Evolutionary conservation across 2,888 invertebrate species (phyloP).

Genomic region (Craniophora ligustri): DNA sequence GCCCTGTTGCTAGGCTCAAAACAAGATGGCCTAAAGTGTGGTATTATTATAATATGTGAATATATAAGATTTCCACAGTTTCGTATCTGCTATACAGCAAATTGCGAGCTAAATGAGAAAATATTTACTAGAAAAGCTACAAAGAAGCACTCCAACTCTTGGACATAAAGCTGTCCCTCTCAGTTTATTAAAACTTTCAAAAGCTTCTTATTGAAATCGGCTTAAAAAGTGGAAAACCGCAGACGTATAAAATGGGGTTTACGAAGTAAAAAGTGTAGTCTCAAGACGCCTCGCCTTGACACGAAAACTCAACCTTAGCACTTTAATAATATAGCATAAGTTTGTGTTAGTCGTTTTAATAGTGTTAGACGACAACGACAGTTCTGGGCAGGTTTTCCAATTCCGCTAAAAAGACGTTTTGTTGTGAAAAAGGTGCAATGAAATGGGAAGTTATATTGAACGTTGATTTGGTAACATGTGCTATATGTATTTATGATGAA

Average conservation of each 20-base stretch:
- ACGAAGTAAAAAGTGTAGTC: conserved; percentile 28
- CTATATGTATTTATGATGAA: too few relatives aligned
- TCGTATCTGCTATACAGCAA: too few relatives aligned
- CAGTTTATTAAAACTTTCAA: conserved; percentile 62
- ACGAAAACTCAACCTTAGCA: conserved; percentile 1
- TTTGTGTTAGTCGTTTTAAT: conserved; percentile 13
- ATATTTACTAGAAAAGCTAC: conserved; percentile 25
- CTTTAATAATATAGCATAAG: fast-evolving
- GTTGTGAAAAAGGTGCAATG: conserved; percentile 34
- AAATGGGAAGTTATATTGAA: conserved; percentile 28
- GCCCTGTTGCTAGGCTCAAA: too few relatives aligned
- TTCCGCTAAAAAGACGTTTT: conserved; percentile 47
- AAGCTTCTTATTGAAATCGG: conserved; percentile 63
- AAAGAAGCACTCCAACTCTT: conserved; percentile 37
- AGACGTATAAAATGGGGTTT: conserved; percentile 40
- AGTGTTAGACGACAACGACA: conserved; percentile 28
- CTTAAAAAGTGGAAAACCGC: conserved; percentile 58
- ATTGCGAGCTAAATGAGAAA: too few relatives aligned
- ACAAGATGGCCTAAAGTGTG: too few relatives aligned
- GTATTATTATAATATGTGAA: too few relatives aligned
- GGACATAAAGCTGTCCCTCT: conserved; percentile 35
- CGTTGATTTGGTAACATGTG: conserved; percentile 35
- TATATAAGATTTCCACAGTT: too few relatives aligned
- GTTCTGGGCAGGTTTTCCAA: conserved; percentile 36
- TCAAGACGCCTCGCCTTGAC: conserved; percentile 5